phyloP scores from a whole-genome alignment of 2,888 invertebrate genomes.

The Sepiola atlantica region DNA sequence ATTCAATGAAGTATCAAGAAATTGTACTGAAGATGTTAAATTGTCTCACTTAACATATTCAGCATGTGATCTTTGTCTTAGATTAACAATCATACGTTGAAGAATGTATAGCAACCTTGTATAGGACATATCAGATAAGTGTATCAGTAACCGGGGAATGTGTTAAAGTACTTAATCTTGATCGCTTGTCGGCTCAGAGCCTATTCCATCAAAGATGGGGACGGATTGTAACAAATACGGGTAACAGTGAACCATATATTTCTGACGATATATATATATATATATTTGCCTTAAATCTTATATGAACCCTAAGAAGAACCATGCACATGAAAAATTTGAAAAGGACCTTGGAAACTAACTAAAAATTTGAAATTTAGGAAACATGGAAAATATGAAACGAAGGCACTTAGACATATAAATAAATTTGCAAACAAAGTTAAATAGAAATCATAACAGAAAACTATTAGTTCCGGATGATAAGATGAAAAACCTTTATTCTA shows the following conservation, averaged over 20 bases:
- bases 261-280: neutral
- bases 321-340: too few species aligned
- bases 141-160: neutral
- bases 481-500: too few species aligned
- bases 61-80: neutral
- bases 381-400: too few species aligned
- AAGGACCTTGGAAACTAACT: too few species aligned
- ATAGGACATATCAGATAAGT: neutral
- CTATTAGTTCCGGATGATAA: too few species aligned
- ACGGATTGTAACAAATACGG: neutral
- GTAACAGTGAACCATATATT: neutral
- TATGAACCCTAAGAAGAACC: too few species aligned
- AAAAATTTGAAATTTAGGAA: too few species aligned
- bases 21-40: neutral
- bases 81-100: neutral
- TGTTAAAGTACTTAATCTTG: constrained; percentile 32
- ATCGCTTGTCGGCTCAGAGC: too few species aligned
- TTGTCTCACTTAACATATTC: neutral
- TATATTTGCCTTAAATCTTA: too few species aligned
- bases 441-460: too few species aligned
- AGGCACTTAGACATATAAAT: too few species aligned
- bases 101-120: neutral
- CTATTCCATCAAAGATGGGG: neutral
- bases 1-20: neutral
- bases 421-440: too few species aligned